Evolutionary conservation across 2,888 invertebrate species (phyloP).

Genomic region (Orgyia antiqua): DNA sequence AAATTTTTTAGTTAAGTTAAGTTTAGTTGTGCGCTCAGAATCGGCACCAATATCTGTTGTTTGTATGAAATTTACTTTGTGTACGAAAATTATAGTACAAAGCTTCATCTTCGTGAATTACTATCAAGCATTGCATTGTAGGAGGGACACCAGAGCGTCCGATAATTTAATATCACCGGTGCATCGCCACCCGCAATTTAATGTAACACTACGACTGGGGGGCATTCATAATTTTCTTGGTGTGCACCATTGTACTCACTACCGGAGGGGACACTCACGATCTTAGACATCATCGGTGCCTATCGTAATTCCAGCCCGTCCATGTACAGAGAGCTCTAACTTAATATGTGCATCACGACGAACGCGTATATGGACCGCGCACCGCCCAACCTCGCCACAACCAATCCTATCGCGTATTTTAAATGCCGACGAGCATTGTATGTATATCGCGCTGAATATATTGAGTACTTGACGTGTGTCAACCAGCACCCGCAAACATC

Average conservation of each 20-base stretch:
- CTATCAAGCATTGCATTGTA: constrained; percentile 27
- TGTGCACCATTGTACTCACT: constrained; percentile 48
- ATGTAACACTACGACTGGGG: constrained; percentile 43
- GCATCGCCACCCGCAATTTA: constrained; percentile 54
- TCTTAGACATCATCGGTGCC: constrained; percentile 53
- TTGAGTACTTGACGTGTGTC: constrained; percentile 58
- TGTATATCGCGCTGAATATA: constrained; percentile 73
- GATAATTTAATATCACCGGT: constrained; percentile 51
- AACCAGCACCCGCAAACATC: constrained; percentile 15
- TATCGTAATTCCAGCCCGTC: constrained; percentile 60
- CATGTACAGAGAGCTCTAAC: constrained; percentile 68
- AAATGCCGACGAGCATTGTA: constrained; percentile 68
- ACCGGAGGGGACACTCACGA: constrained; percentile 60
- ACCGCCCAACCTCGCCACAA: constrained; percentile 52
- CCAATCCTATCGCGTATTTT: constrained; percentile 73
- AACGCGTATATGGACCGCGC: constrained; percentile 63
- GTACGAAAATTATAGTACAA: constrained; percentile 22
- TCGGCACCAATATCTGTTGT: too few species aligned
- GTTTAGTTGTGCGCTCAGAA: too few species aligned
- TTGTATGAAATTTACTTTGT: too few species aligned
- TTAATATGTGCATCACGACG: constrained; percentile 78
- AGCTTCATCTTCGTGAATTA: constrained; percentile 35
- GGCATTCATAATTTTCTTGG: constrained; percentile 54
- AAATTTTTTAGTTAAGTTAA: too few species aligned
- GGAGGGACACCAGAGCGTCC: constrained; percentile 38